Evolutionary conservation across 2,888 invertebrate species (phyloP).

Genomic region (Eilema caniola): DNA sequence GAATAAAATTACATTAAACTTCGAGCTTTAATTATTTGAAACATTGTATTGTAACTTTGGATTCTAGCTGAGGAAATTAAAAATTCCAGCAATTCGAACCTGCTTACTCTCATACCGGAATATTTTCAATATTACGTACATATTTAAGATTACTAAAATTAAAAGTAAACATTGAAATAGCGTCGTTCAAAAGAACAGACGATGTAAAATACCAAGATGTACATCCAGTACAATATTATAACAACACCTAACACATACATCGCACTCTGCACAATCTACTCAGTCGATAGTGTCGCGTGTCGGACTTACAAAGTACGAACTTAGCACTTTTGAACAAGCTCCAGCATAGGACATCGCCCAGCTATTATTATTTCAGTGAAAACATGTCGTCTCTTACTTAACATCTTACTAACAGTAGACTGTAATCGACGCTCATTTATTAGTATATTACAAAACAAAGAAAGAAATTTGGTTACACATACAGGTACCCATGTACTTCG

Average conservation of each 20-base stretch:
- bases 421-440: neutral
- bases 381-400: neutral
- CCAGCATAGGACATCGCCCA: neutral
- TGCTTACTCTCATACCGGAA: slow-evolving; percentile 16
- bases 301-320: slow-evolving; percentile 30
- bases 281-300: slow-evolving; percentile 47
- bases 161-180: slow-evolving; percentile 38
- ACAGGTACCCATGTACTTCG: neutral
- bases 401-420: neutral
- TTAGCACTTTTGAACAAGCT: slow-evolving; percentile 11
- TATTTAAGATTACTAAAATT: slow-evolving; percentile 32
- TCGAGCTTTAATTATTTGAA: slow-evolving; percentile 22
- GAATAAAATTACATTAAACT: slow-evolving; percentile 1
- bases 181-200: slow-evolving; percentile 41
- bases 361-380: neutral
- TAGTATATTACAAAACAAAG: neutral
- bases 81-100: slow-evolving; percentile 17
- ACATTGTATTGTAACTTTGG: slow-evolving; percentile 31
- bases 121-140: slow-evolving; percentile 25
- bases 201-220: slow-evolving; percentile 25
- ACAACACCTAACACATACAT: slow-evolving; percentile 37
- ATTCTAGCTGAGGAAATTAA: slow-evolving; percentile 28
- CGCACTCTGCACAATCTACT: slow-evolving; percentile 39
- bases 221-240: slow-evolving; percentile 30
- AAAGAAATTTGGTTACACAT: neutral